Percentiles rank a stretch among this genome's conserved stretches.
These are phyloP conservation scores for Diadumene lineata DNA, from an alignment of 92 coral and sea anemone genomes.

Conservation along the genomic window DNA sequence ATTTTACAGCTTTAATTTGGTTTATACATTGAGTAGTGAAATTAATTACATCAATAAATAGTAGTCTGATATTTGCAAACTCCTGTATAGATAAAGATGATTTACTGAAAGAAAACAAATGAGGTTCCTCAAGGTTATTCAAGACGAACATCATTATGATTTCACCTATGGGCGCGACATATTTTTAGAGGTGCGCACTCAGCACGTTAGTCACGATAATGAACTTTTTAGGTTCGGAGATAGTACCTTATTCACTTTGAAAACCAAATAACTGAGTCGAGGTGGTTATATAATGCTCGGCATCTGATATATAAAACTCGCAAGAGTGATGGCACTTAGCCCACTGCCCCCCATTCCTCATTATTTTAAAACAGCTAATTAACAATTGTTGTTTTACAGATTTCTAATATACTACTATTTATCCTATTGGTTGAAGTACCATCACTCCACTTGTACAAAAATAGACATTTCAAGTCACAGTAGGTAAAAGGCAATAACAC, in stretches of 20 bases:
- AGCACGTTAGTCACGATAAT: too few relatives aligned
- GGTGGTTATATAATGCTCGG: too few relatives aligned
- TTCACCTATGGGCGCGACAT: neutral
- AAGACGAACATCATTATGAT: neutral
- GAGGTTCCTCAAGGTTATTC: neutral
- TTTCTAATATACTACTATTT: neutral
- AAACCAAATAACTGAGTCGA: too few relatives aligned
- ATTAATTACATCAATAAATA: constrained; percentile 37
- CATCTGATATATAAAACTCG: neutral
- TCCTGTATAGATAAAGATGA: neutral
- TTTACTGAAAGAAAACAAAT: neutral
- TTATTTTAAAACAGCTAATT: neutral
- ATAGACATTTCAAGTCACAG: constrained; percentile 13
- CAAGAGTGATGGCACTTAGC: constrained; percentile 2
- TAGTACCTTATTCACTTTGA: neutral
- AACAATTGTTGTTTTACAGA: neutral
- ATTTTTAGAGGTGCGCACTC: neutral
- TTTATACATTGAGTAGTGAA: constrained; percentile 19
- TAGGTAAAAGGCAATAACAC: neutral
- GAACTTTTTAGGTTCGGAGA: too few relatives aligned
- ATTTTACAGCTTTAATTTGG: constrained; percentile 20
- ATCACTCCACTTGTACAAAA: constrained; percentile 1
- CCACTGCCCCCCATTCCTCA: neutral
- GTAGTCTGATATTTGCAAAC: constrained; percentile 11
- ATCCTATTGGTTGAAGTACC: neutral